Evolutionary conservation across 1,140 invertebrate species (phyloP), one percentile per base, ranked within the genome.

Genomic region (Temnothorax longispinosus): DNA sequence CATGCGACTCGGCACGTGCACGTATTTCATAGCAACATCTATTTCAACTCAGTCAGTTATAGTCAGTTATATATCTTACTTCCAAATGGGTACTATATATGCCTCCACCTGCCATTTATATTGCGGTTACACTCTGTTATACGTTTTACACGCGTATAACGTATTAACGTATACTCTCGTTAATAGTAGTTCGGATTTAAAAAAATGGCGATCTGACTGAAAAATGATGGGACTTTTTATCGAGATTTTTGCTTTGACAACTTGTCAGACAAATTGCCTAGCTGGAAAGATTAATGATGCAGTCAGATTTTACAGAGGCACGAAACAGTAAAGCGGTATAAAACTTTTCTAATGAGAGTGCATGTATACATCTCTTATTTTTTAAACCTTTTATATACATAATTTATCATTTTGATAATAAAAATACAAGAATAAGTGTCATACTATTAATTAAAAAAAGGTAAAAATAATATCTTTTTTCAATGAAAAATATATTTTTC

Each of bases 161-260:
- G 35, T 65, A 64, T 78, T 64, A 78, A 65, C 44, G 27, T 47
- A 64, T 64, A 64, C 11, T 50, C 44, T 75, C 72, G 58, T 65
- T 78, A 78, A 65, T 65, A 78, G 76, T 41, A 38, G 21, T 50
- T 78, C 32, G 54, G 58, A 32, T 41, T 41, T 18, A 38, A 44
- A 54, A 77, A 81, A 71, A 81, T 56, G 65, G n/a, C 50, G 65
- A 81, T 54, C 38, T 38, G 77, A 71, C 47, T 81, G 65, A 81
- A 81, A 71, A 81, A 81, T 81, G 65, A 71, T 81, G 65, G 21
- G 15, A 81, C 64, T 71, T 71, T 81, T 71, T 81, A 81, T 81
- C 64, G 65, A 81, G 78, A 71, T 71, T 81, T 71, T 71, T 81
- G 65, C 65, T 71, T 81, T 71, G 78, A 81, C 78, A 81, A 81